Evolutionary conservation across 2,113 vertebrate species (phyloP).

Genomic region (Leucopternis melanops): DNA sequence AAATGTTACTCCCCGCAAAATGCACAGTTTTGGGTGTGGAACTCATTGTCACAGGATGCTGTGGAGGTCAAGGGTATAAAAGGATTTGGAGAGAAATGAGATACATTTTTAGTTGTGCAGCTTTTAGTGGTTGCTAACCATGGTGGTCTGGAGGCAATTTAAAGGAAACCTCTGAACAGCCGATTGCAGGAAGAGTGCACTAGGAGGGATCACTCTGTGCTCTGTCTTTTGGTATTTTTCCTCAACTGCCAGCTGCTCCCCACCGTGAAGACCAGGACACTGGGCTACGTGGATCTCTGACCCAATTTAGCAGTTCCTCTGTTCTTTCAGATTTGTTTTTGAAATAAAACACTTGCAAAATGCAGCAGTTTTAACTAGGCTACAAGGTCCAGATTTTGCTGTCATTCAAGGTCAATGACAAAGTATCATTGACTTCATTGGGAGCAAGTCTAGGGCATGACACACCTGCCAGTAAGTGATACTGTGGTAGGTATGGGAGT

Average conservation of each 20-base stretch:
- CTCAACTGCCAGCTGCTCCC: background rate
- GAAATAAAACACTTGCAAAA: background rate
- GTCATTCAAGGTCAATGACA: background rate
- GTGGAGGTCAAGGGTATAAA: background rate
- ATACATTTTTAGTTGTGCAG: background rate
- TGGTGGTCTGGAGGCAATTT: background rate
- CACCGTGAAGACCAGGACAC: background rate
- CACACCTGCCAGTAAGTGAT: accelerated
- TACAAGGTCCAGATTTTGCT: background rate
- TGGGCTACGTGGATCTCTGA: background rate
- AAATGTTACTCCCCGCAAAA: background rate
- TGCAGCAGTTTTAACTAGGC: background rate
- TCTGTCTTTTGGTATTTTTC: background rate
- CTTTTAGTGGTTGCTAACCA: background rate
- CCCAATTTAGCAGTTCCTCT: background rate
- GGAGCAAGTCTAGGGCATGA: background rate
- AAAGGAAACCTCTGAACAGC: background rate
- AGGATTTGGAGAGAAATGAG: background rate
- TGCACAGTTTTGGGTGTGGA: background rate
- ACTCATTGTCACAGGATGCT: background rate
- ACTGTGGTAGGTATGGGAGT: background rate
- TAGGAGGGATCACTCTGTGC: background rate
- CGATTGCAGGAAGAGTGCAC: background rate
- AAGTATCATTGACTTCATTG: background rate
- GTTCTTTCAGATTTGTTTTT: background rate